Base-by-base conservation (phyloP, 2,888 invertebrate genomes). In the Parnassius smintheus region DNA sequence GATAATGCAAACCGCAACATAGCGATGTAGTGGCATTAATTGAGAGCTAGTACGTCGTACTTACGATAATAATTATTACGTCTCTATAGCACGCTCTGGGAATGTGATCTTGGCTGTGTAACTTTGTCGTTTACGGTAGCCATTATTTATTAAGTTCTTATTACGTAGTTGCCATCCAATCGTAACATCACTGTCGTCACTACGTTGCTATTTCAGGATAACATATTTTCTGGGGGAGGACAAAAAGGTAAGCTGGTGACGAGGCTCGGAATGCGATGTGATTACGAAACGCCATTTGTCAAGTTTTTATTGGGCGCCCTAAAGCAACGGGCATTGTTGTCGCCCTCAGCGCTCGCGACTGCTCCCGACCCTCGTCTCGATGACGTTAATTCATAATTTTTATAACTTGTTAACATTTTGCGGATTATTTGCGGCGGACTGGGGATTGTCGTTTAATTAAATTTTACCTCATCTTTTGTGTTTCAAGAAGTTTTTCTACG, bases 211-310 rank as follows among this genome's bases (percentile, higher is more conserved):
- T 81, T 75, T 77, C 71, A 72, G 73, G 70, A 75, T 73, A 72
- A 83, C 77, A 85, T 80, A 83, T 85, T 85, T 82, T 80, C 73
- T 69, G 72, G 75, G 82, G 82, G 80, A 79, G 82, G 81, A 79
- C 80, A 82, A 84, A 82, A 82, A 77, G 75, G 78, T 80, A 76
- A 80, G 74, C 76, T 81, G 75, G 76, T 86, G 88, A 88, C 86
- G 83, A 82, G 77, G 79, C 78, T 74, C 70, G 91, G 91, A 89
- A 91, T 91, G 90, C 86, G 82, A 76, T 77, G 82, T 85, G 88
- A 91, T 91, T 91, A 91, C 91, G 91, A 88, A 88, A 87, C 85
- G 83, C 90, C 89, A 91, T 91, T 92, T 91, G 91, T 91, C 91
- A 91, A 91, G 89, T 91, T 91, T 92, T 91, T 92, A 91, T 91